Conservation (phyloP, 2,113 vertebrate species). For the Cynopterus brachyotis region DNA sequence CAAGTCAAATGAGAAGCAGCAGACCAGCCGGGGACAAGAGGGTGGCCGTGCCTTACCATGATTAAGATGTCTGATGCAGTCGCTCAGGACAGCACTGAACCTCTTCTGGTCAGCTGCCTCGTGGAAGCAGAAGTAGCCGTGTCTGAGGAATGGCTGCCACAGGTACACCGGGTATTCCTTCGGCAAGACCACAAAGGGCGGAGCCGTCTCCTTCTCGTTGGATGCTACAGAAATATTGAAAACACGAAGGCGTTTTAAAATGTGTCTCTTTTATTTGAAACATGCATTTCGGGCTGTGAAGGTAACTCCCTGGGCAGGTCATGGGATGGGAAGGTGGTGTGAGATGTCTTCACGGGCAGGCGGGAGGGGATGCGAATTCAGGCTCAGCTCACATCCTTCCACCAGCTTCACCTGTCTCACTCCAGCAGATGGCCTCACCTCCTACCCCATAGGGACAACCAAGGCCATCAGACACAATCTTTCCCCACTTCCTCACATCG, state of each 20-base stretch:
- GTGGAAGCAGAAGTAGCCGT: conserved; percentile 91
- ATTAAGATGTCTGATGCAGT: conserved; percentile 92
- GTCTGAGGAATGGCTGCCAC: conserved; percentile 89
- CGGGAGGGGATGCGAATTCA: background rate
- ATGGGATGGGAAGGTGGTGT: background rate
- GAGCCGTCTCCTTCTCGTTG: conserved; percentile 86
- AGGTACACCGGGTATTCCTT: conserved; percentile 92
- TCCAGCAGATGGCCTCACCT: background rate
- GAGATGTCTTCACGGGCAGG: background rate
- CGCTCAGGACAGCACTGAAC: conserved; percentile 86
- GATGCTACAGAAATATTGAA: conserved; percentile 61
- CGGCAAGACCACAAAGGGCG: conserved; percentile 84
- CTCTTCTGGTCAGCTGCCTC: conserved; percentile 79
- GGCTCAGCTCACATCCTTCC: fast-evolving
- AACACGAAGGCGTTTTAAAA: background rate
- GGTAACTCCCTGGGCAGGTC: background rate
- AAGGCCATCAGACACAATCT: background rate
- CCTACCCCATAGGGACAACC: background rate
- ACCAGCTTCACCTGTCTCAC: background rate
- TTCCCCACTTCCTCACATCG: background rate
- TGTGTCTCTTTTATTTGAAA: background rate
- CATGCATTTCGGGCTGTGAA: background rate
- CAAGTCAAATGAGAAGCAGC: background rate
- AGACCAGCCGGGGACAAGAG: fast-evolving
- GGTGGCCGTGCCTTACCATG: conserved; percentile 80